A percentile compares a stretch with the other conserved stretches of the same genome.
Conservation (phyloP, 1,140 invertebrate genomes). For the Bombus superbus region DNA sequence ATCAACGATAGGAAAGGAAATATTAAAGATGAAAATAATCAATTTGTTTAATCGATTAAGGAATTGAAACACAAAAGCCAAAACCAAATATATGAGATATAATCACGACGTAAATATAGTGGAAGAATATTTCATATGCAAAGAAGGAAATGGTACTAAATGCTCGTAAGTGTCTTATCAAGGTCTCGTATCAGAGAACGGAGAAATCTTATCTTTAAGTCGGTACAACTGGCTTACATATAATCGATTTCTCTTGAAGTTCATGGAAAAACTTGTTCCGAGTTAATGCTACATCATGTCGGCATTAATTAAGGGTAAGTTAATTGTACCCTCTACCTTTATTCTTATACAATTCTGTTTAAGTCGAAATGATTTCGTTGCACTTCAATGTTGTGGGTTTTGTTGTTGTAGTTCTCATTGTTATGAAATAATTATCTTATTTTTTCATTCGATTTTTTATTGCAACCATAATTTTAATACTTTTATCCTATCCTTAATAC, state of each 20-base stretch:
- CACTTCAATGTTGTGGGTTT: background rate
- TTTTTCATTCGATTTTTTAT: too few species aligned
- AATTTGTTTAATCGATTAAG: too few species aligned
- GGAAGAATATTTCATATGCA: background rate
- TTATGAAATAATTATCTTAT: too few species aligned
- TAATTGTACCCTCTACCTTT: background rate
- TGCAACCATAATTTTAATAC: too few species aligned
- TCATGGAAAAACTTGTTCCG: background rate
- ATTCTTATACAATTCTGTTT: background rate
- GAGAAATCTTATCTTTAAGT: background rate
- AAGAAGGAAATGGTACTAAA: background rate
- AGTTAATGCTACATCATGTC: background rate
- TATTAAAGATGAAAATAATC: background rate
- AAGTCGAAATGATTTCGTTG: background rate
- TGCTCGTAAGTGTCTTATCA: background rate
- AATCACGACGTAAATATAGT: background rate
- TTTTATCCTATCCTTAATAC: too few species aligned
- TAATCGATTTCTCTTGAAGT: conserved; percentile 26
- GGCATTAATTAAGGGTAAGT: conserved; percentile 11
- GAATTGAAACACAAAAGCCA: background rate
- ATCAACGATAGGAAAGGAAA: background rate
- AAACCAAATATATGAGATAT: background rate
- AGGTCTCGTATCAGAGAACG: too few species aligned
- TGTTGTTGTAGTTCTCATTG: too few species aligned
- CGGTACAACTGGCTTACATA: background rate